A percentile compares a stretch with the other conserved stretches of the same genome.
These are phyloP conservation scores for Turnix velox DNA, from an alignment of 2,113 vertebrate genomes.

Conservation along the genomic window DNA sequence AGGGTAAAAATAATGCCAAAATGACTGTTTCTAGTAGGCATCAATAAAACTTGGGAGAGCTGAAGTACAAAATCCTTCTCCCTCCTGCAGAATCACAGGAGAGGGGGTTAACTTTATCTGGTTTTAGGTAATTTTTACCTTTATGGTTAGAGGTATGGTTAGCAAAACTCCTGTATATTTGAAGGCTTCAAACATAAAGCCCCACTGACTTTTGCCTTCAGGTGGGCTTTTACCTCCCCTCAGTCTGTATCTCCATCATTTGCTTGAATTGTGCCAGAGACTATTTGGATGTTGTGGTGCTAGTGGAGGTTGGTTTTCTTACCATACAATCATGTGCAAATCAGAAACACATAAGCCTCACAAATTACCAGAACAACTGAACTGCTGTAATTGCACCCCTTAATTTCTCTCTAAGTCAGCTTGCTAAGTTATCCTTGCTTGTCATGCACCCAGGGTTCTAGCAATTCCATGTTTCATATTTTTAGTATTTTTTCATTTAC, in stretches of 20 bases:
- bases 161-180: background rate
- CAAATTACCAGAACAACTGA: background rate
- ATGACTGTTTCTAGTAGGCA: background rate
- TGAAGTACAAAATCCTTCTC: background rate
- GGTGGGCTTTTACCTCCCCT: background rate
- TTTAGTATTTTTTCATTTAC: background rate
- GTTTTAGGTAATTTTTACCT: background rate
- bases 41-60: background rate
- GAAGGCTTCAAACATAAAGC: background rate
- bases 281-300: background rate
- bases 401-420: background rate
- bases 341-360: background rate
- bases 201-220: background rate
- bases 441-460: background rate
- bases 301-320: background rate
- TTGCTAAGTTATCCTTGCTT: background rate
- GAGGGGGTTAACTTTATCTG: background rate
- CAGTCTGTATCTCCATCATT: background rate
- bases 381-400: background rate
- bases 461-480: background rate
- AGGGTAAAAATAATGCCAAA: background rate
- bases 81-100: background rate
- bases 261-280: background rate
- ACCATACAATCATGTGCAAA: background rate
- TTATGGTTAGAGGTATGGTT: background rate